phyloP scores from a whole-genome alignment of 2,888 invertebrate species.

The Halictus ligatus region DNA sequence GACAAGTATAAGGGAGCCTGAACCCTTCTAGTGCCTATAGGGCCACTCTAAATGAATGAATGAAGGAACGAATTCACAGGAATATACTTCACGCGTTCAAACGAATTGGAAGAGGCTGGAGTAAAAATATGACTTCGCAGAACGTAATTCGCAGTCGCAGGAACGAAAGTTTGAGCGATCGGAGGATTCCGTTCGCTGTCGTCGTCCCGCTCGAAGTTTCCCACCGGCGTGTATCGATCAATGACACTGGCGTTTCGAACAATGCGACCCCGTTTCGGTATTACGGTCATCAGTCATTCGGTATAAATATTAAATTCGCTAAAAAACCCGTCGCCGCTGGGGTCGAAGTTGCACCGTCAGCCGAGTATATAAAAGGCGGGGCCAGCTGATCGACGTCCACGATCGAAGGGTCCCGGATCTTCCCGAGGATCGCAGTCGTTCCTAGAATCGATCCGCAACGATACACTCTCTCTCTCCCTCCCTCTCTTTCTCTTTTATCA shows the following conservation, averaged over 20 bases:
- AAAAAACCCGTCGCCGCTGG: constrained; percentile 78
- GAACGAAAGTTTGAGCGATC: not conserved
- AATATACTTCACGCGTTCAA: too few relatives aligned
- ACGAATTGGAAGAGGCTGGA: not conserved
- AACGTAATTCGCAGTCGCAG: not conserved
- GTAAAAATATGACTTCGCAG: not conserved
- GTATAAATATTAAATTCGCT: constrained; percentile 85
- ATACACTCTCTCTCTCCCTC: not conserved
- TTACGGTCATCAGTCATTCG: constrained; percentile 84
- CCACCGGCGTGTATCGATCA: constrained; percentile 80
- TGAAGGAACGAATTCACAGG: too few relatives aligned
- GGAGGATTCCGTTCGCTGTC: not conserved
- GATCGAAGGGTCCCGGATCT: constrained; percentile 69
- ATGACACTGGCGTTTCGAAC: constrained; percentile 83
- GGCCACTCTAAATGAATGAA: too few relatives aligned
- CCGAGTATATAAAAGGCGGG: constrained; percentile 76
- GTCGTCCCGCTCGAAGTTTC: not conserved
- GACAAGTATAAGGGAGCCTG: too few relatives aligned
- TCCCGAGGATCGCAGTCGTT: constrained; percentile 21
- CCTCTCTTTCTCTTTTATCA: not conserved
- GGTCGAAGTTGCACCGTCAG: constrained; percentile 84
- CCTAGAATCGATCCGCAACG: constrained; percentile 53
- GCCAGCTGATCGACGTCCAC: constrained; percentile 79
- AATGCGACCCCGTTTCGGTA: constrained; percentile 82
- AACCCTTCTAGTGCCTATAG: too few relatives aligned